Percentiles rank a stretch among this genome's conserved stretches.
Evolutionary conservation across 2,888 invertebrate genomes (phyloP).

Genomic region (Limnephilus lunatus): DNA sequence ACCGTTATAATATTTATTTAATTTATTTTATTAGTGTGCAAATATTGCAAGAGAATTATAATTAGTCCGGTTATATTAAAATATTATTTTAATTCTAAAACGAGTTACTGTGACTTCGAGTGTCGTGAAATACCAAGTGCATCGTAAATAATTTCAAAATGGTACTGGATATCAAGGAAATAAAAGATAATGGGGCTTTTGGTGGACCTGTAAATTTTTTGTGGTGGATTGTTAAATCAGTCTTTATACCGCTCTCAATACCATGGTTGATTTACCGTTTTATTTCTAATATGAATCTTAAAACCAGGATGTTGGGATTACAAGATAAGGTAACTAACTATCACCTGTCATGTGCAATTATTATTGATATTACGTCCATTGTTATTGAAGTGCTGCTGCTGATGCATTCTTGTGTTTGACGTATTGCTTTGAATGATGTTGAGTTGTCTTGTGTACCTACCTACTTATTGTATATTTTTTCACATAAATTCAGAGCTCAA

Average conservation of each 20-base stretch:
- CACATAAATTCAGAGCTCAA: slow-evolving; percentile 19
- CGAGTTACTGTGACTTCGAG: neutral
- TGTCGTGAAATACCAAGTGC: neutral
- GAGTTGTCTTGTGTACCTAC: neutral
- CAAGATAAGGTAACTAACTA: slow-evolving; percentile 57
- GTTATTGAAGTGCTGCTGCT: neutral
- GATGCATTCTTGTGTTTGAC: neutral
- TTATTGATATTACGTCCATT: neutral
- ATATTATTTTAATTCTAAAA: neutral
- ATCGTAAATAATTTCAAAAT: slow-evolving; percentile 32
- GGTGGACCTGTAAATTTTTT: slow-evolving; percentile 46
- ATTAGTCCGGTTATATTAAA: neutral
- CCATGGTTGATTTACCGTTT: slow-evolving; percentile 55
- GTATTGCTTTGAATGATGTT: neutral
- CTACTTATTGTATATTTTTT: neutral
- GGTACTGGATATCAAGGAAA: slow-evolving; percentile 50
- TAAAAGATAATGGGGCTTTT: slow-evolving; percentile 38
- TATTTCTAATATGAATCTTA: slow-evolving; percentile 50
- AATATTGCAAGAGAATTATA: neutral
- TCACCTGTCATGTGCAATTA: neutral
- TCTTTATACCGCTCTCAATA: slow-evolving; percentile 56
- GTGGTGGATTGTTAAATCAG: slow-evolving; percentile 58
- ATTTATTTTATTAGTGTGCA: neutral
- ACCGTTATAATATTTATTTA: neutral
- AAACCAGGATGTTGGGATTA: slow-evolving; percentile 69